Conservation (phyloP, 2,797 vertebrate genomes). For the Dipus sagitta region DNA sequence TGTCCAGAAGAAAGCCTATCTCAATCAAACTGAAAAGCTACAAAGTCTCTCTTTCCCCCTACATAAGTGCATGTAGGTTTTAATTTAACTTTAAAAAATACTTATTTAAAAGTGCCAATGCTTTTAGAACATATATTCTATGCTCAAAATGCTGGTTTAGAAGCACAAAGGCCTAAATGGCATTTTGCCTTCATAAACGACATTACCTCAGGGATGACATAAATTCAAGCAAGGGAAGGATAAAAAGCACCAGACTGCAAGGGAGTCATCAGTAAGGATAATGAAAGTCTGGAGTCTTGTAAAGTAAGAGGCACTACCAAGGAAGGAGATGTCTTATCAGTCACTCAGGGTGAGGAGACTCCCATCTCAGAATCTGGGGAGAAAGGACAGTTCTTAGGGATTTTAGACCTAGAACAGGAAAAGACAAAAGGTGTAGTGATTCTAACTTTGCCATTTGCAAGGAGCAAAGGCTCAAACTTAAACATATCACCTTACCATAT, state of each 20-base stretch:
- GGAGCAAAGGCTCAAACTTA: not conserved
- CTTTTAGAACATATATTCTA: not conserved
- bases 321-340: not conserved
- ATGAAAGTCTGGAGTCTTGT: not conserved
- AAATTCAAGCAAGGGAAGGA: not conserved
- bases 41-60: not conserved
- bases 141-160: not conserved
- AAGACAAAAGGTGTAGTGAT: rapidly evolving
- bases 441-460: not conserved
- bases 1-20: not conserved
- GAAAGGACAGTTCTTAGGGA: rapidly evolving
- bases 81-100: not conserved
- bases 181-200: not conserved
- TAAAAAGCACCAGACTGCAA: not conserved
- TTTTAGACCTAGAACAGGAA: not conserved
- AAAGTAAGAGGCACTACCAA: not conserved
- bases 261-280: not conserved
- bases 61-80: not conserved
- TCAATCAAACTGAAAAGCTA: not conserved
- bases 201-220: not conserved
- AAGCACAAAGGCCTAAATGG: not conserved
- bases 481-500: not conserved
- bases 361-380: not conserved
- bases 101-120: not conserved
- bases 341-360: not conserved